Conservation (phyloP, 2,797 vertebrate species). For the Oreortyx pictus region DNA sequence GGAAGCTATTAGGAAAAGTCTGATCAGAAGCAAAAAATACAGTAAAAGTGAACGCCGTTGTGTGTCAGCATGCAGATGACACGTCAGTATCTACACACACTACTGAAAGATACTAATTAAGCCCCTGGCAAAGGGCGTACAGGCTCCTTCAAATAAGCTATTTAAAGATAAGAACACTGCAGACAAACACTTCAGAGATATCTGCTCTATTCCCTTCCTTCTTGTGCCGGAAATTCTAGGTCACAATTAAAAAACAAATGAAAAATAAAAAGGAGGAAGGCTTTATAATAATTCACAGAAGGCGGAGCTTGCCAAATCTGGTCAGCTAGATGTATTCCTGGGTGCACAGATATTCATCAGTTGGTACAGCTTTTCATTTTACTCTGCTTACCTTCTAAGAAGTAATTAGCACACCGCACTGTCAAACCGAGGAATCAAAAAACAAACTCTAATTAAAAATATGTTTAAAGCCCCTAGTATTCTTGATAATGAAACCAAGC, state of each 20-base stretch:
- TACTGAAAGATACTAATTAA: constrained; percentile 65
- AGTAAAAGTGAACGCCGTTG: neutral
- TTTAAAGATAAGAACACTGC: constrained; percentile 67
- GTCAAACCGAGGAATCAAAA: constrained; percentile 34
- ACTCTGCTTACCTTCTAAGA: neutral
- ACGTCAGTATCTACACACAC: fast-evolving
- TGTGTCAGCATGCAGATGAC: neutral
- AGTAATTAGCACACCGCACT: constrained; percentile 22
- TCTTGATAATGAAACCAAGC: constrained; percentile 34
- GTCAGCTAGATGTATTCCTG: neutral
- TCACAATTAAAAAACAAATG: neutral
- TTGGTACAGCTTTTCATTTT: constrained; percentile 30
- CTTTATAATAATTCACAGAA: neutral
- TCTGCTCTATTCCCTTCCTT: neutral
- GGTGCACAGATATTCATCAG: neutral
- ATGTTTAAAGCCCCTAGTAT: neutral
- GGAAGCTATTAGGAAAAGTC: constrained; percentile 54
- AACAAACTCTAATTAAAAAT: constrained; percentile 34
- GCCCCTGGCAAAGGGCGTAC: constrained; percentile 54
- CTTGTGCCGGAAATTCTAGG: constrained; percentile 51
- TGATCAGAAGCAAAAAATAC: constrained; percentile 36
- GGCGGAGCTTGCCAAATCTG: neutral
- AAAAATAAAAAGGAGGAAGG: neutral
- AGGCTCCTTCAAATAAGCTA: constrained; percentile 50
- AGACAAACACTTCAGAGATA: constrained; percentile 56